phyloP scores from a whole-genome alignment of 2,888 invertebrate genomes.

The Strigamia crassipes region DNA sequence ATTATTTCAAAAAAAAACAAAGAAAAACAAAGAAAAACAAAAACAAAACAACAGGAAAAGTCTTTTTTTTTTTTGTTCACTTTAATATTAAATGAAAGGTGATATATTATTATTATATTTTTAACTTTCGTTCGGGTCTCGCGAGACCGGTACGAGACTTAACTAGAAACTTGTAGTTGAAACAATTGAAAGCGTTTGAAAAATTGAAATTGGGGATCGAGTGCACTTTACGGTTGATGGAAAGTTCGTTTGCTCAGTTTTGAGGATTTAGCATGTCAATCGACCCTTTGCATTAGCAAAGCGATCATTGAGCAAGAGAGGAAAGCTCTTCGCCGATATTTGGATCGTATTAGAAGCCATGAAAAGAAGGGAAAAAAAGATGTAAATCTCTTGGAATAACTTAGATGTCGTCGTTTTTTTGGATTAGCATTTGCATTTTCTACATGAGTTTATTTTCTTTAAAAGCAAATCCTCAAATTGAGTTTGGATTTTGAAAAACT shows the following conservation, averaged over 20 bases:
- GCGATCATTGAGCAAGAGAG: not conserved
- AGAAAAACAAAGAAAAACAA: no score
- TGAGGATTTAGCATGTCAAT: not conserved
- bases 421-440: constrained; percentile 10
- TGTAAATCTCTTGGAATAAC: not conserved
- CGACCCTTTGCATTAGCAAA: not conserved
- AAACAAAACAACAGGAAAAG: no score
- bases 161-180: not conserved
- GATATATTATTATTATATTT: no score
- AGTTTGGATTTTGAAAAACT: not conserved
- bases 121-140: not conserved
- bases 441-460: not conserved
- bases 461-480: not conserved
- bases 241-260: constrained; percentile 3
- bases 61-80: no score
- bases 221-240: not conserved
- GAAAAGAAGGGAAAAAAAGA: not conserved
- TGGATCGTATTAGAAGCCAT: constrained; percentile 10
- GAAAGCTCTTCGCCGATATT: not conserved
- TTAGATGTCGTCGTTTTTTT: not conserved
- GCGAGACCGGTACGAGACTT: not conserved
- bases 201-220: not conserved
- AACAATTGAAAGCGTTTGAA: not conserved
- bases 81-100: no score
- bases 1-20: not conserved